Base-by-base conservation (phyloP, 30 jellyfish, hydroid and myxozoan genomes). In the Catostylus mosaicus region DNA sequence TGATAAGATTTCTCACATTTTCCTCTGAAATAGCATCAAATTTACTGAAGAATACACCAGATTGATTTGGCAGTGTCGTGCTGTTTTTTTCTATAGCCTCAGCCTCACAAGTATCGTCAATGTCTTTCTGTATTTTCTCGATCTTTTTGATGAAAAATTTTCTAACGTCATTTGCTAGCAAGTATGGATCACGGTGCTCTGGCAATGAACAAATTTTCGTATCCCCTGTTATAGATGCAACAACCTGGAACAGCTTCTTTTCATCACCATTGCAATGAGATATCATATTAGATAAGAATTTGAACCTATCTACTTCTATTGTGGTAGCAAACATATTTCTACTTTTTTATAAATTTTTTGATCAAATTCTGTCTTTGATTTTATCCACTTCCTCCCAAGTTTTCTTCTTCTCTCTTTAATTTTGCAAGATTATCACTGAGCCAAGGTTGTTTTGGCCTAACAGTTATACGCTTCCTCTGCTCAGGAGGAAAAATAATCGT, bases 191-290 rank as follows among this genome's bases (percentile, higher is more conserved):
- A 54, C 83, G 43, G 63, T 79, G 72, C 26, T 79, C 90, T 37
- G 90, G 90, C 73, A 79, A 57, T 34, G 75, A 37, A 63, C 83
- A 24, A 29, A 64, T 38, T n/a, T 34, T 79, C 34, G 0, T 79
- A 61, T 79, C 82, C 56, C 85, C 90, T 59, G 83, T 79, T 65
- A 61, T 22, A 64, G 82, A 61, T 47, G 90, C 90, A 65, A 79
- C 73, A 79, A 54, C 66, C 80, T 77, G 88, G 66, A 77, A 79
- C 73, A 79, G 90, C 40, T 64, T 65, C 90, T 61, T 63, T 31
- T 79, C 74, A 65, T 79, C 84, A 79, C 73, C 90, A 79, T 23
- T 34, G 32, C 73, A 62, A 34, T 63, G 75, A 61, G n/a, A n/a
- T n/a, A n/a, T n/a, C n/a, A n/a, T n/a, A n/a, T n/a, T n/a, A n/a